Evolutionary conservation across 1,140 invertebrate species (phyloP).

Genomic region (Temnothorax longispinosus): DNA sequence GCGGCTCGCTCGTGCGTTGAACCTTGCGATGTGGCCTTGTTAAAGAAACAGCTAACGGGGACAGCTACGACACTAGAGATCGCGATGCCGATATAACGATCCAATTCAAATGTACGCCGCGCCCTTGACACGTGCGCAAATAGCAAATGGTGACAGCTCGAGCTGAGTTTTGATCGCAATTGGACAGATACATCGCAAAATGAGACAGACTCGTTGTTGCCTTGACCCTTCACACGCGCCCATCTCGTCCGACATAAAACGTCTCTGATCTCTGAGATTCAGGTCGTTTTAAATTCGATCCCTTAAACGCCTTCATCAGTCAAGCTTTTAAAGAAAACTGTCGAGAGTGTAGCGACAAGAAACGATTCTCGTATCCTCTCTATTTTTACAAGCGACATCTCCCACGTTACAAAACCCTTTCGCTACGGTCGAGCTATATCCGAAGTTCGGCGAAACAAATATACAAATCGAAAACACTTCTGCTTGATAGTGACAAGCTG

Average conservation of each 20-base stretch:
- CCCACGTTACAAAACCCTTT: not conserved
- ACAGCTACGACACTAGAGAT: slow-evolving; percentile 48
- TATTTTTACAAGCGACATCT: not conserved
- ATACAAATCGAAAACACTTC: not conserved
- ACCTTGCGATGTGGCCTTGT: slow-evolving; percentile 52
- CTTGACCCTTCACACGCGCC: slow-evolving; percentile 12
- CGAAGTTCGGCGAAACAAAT: not conserved
- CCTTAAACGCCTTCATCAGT: not conserved
- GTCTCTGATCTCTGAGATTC: not conserved
- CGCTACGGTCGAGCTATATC: not conserved
- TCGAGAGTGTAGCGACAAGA: not conserved
- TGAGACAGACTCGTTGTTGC: not conserved
- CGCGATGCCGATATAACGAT: slow-evolving; percentile 33
- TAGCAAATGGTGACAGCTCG: slow-evolving; percentile 22
- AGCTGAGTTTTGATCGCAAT: not conserved
- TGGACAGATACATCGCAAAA: not conserved
- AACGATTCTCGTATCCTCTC: not conserved
- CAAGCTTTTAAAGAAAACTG: not conserved
- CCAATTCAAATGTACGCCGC: slow-evolving; percentile 44
- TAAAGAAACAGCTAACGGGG: slow-evolving; percentile 55
- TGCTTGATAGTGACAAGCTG: not conserved
- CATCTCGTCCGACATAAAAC: not conserved
- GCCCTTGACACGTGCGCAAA: slow-evolving; percentile 42
- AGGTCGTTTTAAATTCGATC: not conserved
- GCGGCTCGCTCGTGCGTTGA: slow-evolving; percentile 40